phyloP scores from a whole-genome alignment of 2,113 vertebrate species.

The Sinosuthora webbiana region DNA sequence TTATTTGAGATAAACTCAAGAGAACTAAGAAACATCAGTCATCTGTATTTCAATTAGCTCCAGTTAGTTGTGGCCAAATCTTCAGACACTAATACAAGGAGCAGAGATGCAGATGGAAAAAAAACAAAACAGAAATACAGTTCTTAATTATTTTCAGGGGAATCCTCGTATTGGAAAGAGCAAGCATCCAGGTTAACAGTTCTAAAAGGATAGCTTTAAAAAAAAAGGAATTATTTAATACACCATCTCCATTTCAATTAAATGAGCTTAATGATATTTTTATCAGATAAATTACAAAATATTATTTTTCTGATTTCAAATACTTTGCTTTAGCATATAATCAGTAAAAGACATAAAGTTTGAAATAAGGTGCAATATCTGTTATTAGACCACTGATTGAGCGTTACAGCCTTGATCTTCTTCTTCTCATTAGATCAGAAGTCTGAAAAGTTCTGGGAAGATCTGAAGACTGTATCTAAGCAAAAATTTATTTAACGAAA shows the following conservation, averaged over 20 bases:
- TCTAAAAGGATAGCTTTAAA: background rate
- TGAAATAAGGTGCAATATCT: background rate
- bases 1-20: background rate
- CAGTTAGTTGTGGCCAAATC: background rate
- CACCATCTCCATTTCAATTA: background rate
- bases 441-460: conserved; percentile 11
- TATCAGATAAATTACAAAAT: background rate
- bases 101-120: background rate
- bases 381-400: background rate
- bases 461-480: conserved; percentile 1
- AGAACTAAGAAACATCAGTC: background rate
- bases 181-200: background rate
- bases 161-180: background rate
- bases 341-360: background rate
- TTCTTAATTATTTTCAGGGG: background rate
- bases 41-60: background rate
- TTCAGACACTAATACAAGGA: background rate
- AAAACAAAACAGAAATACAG: background rate
- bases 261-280: background rate
- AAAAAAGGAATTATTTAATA: background rate
- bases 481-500: conserved; percentile 9
- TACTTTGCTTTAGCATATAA: background rate
- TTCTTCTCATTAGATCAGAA: background rate
- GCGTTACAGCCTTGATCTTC: conserved; percentile 16
- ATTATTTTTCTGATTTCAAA: background rate